phyloP scores from a whole-genome alignment of 2,113 vertebrate genomes.

The Phyllopteryx taeniolatus region DNA sequence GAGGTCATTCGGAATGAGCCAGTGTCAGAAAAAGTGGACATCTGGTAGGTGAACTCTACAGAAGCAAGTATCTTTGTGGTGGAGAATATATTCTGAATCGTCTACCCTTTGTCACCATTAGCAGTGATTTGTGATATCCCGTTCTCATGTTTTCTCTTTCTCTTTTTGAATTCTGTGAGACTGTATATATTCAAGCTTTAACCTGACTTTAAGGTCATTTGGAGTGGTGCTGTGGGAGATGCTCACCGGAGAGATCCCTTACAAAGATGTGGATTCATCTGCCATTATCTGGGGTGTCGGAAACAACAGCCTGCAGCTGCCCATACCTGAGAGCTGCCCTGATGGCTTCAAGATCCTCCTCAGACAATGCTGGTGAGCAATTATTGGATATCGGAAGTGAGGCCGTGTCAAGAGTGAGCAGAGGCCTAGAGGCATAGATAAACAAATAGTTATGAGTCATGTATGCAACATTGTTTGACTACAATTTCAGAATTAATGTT shows the following conservation, averaged over 20 bases:
- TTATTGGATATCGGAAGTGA: conserved; percentile 9
- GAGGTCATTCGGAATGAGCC: conserved; percentile 97
- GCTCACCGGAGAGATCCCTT: conserved; percentile 92
- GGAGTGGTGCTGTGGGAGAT: conserved; percentile 96
- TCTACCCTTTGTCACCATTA: not conserved
- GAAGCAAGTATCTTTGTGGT: not conserved
- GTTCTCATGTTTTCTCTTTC: not conserved
- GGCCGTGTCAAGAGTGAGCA: not conserved
- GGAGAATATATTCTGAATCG: not conserved
- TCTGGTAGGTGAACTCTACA: conserved; percentile 79
- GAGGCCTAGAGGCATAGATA: not conserved
- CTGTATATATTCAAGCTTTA: conserved; percentile 6
- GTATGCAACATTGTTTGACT: conserved; percentile 7
- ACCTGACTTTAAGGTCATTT: conserved; percentile 57
- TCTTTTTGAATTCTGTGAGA: not conserved
- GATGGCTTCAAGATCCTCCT: conserved; percentile 98
- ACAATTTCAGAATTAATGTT: conserved; percentile 30
- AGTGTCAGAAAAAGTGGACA: conserved; percentile 97
- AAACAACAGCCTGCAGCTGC: conserved; percentile 96
- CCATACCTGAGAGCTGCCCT: conserved; percentile 91
- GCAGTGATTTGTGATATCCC: not conserved
- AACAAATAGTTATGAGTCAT: not conserved
- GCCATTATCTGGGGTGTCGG: conserved; percentile 98
- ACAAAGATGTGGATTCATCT: conserved; percentile 96
- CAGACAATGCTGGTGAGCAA: conserved; percentile 91